Base-by-base conservation (phyloP, 1,140 invertebrate genomes). In the Myzus persicae region DNA sequence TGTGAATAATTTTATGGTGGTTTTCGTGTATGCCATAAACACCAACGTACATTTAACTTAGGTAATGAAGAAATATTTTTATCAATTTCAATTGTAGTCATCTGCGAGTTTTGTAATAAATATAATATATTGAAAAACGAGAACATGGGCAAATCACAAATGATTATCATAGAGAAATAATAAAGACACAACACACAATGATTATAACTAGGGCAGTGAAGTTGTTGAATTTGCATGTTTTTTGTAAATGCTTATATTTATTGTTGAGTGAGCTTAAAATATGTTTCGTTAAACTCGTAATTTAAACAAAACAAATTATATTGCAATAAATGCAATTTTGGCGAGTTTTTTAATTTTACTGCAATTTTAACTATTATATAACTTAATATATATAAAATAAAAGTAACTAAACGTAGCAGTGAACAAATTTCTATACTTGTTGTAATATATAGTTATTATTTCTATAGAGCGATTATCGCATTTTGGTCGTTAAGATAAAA, bases 391-490 rank as follows among this genome's bases (percentile, higher is more conserved):
- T n/a, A n/a, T n/a, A n/a, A n/a, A n/a, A n/a, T n/a, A n/a, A n/a
- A n/a, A n/a, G n/a, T n/a, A n/a, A n/a, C n/a, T n/a, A n/a, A n/a
- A n/a, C n/a, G n/a, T n/a, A n/a, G n/a, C n/a, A n/a, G n/a, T n/a
- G n/a, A n/a, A n/a, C n/a, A n/a, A n/a, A n/a, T n/a, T n/a, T n/a
- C n/a, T n/a, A n/a, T 67, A 67, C 4, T 76, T 76, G 67, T 76
- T 76, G 26, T 76, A 76, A 76, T 76, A 76, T 9, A 18, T 76
- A 76, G 3, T 76, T 76, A 76, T 76, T 76, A 76, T 76, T 76
- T 76, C 31, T 76, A 76, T 76, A 76, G 67, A 76, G 67, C 67
- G 67, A 76, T 76, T 76, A 76, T 76, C 67, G n/a, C 67, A 76
- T 76, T 76, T 76, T 76, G 67, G 67, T 36, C 67, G 67, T 76